Conservation (phyloP, 1,140 invertebrate species). For the Holotrichia oblita region DNA sequence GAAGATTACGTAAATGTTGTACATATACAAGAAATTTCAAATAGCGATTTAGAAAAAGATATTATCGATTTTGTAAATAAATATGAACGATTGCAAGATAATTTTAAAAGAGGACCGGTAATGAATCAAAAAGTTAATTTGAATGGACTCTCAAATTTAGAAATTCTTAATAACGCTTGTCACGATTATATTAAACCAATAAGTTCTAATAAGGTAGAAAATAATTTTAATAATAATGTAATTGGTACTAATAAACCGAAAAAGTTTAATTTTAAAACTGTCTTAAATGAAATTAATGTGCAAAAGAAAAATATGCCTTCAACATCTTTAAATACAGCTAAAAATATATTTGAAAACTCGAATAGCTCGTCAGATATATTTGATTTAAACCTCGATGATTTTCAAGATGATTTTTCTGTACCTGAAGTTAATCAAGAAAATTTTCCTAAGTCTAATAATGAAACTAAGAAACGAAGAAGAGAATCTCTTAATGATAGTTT, state of each 20-base stretch:
- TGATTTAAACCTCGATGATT: not conserved
- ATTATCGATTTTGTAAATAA: not conserved
- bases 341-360: not conserved
- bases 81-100: not conserved
- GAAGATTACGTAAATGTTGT: not conserved
- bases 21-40: not conserved
- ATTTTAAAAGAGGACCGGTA: not conserved
- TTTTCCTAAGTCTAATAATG: not conserved
- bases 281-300: not conserved
- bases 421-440: not conserved
- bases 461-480: not conserved
- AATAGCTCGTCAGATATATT: not conserved
- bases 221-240: no score
- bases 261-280: conserved; percentile 2
- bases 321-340: not conserved
- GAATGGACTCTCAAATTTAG: not conserved
- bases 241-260: not conserved
- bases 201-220: no score
- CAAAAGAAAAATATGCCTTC: not conserved
- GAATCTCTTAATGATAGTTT: not conserved
- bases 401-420: not conserved
- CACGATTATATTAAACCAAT: no score
- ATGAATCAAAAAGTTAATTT: not conserved
- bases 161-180: not conserved
- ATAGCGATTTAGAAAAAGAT: not conserved